These are phyloP conservation scores for Pseudococcus viburni DNA, from an alignment of 2,888 invertebrate genomes.

Conservation along the genomic window DNA sequence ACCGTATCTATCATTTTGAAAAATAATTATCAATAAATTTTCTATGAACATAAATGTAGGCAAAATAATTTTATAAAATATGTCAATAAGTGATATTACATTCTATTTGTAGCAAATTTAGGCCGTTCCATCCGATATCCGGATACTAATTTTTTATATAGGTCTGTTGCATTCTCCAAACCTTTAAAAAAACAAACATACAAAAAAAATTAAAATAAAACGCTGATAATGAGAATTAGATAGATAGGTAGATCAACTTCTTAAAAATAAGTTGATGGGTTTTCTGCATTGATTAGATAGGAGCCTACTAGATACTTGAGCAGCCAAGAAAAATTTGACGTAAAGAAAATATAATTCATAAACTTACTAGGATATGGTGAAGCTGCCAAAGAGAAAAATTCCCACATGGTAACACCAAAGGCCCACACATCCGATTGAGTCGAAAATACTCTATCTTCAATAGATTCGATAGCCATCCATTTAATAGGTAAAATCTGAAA, in stretches of 20 bases:
- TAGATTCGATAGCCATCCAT: constrained; percentile 96
- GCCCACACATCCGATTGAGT: constrained; percentile 97
- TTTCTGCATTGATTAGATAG: too few species aligned
- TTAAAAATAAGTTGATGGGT: too few species aligned
- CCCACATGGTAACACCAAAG: constrained; percentile 91
- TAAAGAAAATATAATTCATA: too few species aligned
- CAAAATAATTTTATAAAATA: too few species aligned
- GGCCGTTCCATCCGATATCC: constrained; percentile 93
- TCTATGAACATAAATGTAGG: too few species aligned
- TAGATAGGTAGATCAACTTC: too few species aligned
- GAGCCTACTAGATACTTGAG: too few species aligned
- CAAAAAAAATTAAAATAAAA: background rate
- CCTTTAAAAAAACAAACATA: constrained; percentile 71
- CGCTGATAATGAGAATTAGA: too few species aligned
- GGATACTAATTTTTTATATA: constrained; percentile 81
- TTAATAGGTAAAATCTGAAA: constrained; percentile 90
- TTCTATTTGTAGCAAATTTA: constrained; percentile 82
- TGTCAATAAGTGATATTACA: too few species aligned
- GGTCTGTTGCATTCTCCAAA: constrained; percentile 80
- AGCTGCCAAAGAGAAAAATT: constrained; percentile 87
- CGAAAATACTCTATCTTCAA: constrained; percentile 90
- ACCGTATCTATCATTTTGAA: too few species aligned
- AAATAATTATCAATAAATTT: too few species aligned
- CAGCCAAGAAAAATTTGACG: too few species aligned
- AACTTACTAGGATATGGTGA: constrained; percentile 84